Conservation (phyloP, 2,888 invertebrate genomes). For the Caenorhabditis japonica region DNA sequence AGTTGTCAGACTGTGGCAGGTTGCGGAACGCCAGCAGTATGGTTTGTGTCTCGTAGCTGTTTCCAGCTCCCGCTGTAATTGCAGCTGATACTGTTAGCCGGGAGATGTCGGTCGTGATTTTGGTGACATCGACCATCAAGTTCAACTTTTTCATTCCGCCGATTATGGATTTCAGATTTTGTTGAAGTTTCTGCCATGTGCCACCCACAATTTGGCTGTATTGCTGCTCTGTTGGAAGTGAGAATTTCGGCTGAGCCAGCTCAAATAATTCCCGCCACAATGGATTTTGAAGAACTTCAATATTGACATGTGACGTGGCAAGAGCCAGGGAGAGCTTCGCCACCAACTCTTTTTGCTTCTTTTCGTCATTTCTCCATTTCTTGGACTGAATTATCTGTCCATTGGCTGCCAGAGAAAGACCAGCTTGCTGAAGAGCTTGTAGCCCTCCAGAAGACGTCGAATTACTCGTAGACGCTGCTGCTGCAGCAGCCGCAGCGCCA, state of each 20-base stretch:
- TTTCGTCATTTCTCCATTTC: conserved; percentile 73
- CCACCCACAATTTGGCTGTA: conserved; percentile 53
- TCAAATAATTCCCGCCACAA: conserved; percentile 70
- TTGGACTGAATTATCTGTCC: conserved; percentile 62
- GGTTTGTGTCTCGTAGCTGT: conserved; percentile 50
- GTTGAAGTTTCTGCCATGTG: conserved; percentile 38
- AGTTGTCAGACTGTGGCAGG: conserved; percentile 14
- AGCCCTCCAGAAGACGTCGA: conserved; percentile 18
- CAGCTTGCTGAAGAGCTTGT: conserved; percentile 56
- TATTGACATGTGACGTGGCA: conserved; percentile 52
- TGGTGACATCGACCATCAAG: conserved; percentile 42
- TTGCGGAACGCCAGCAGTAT: conserved; percentile 39
- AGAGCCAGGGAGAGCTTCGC: conserved; percentile 51
- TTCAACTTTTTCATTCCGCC: conserved; percentile 34
- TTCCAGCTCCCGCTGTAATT: conserved; percentile 42
- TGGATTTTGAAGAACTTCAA: conserved; percentile 60
- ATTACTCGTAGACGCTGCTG: conserved; percentile 6
- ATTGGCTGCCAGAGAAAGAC: conserved; percentile 51
- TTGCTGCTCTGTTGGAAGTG: conserved; percentile 57
- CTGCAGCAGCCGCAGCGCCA: too few species aligned
- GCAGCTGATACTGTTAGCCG: conserved; percentile 45
- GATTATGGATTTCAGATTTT: conserved; percentile 41
- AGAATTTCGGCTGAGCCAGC: conserved; percentile 70
- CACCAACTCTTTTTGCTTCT: conserved; percentile 63
- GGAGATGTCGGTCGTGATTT: conserved; percentile 23